These are phyloP conservation scores for Parelbella ahira DNA, from an alignment of 2,888 invertebrate species.

Conservation along the genomic window DNA sequence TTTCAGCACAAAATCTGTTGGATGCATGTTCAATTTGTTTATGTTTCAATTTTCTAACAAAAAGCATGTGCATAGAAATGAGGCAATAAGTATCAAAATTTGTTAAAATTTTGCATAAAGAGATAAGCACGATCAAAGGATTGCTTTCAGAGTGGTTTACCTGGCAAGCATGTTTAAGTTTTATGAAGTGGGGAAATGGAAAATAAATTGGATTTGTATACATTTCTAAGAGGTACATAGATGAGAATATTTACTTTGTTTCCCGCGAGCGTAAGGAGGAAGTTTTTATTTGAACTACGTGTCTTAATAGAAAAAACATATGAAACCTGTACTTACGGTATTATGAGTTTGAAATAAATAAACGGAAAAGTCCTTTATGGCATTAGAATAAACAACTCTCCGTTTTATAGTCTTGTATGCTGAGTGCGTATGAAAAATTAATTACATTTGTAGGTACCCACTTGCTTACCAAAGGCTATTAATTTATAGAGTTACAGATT, in stretches of 20 bases:
- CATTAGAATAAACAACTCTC: no score
- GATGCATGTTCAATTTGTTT: no score
- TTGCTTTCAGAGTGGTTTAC: conserved; percentile 77
- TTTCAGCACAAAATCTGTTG: no score
- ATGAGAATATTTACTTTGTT: conserved; percentile 70
- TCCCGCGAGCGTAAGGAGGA: conserved; percentile 48
- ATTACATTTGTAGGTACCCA: no score
- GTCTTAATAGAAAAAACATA: conserved; percentile 36
- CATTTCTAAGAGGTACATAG: conserved; percentile 68
- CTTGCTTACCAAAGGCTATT: no score
- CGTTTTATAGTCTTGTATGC: no score
- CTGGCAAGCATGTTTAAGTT: conserved; percentile 78
- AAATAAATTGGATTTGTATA: conserved; percentile 78
- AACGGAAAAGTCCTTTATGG: no score
- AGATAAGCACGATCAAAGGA: conserved; percentile 76
- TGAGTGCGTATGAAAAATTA: no score
- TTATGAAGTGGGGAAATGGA: conserved; percentile 79
- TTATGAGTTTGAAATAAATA: no score
- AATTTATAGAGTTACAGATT: no score
- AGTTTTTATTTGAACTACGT: conserved; percentile 42
- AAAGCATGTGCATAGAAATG: conserved; percentile 31
- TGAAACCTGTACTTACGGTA: conserved; percentile 22
- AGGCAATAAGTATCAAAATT: conserved; percentile 56
- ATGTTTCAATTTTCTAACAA: conserved; percentile 3
- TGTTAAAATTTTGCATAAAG: conserved; percentile 72